These are phyloP conservation scores for Sceloporus tristichus DNA, from an alignment of 2,113 vertebrate genomes.

Conservation along the genomic window DNA sequence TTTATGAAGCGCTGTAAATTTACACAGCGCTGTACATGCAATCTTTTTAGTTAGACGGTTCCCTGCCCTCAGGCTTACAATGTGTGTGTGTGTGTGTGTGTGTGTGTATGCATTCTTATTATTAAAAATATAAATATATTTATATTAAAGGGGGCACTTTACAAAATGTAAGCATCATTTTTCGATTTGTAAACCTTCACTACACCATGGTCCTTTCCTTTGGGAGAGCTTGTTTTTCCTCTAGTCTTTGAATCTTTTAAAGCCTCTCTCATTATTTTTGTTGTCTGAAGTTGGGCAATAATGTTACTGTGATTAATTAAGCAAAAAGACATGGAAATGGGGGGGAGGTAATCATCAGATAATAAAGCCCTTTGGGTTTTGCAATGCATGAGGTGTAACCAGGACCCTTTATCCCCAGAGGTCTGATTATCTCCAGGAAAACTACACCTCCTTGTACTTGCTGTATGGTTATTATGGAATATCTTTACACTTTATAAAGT, in stretches of 20 bases:
- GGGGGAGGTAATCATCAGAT: constrained; percentile 81
- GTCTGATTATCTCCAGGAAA: constrained; percentile 82
- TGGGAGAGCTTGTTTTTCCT: constrained; percentile 79
- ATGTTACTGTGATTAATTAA: constrained; percentile 85
- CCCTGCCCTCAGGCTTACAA: too few species aligned
- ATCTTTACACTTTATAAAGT: constrained; percentile 75
- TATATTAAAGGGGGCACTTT: constrained; percentile 74
- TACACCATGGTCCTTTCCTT: constrained; percentile 75
- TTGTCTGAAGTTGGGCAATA: constrained; percentile 85
- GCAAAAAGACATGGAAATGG: constrained; percentile 80
- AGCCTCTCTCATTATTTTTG: constrained; percentile 84
- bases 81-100: constrained; percentile 63
- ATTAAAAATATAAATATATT: constrained; percentile 76
- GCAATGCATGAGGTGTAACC: constrained; percentile 72
- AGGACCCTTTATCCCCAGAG: constrained; percentile 78
- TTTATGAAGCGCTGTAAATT: too few species aligned
- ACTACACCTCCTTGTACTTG: constrained; percentile 72
- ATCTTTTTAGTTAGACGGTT: too few species aligned
- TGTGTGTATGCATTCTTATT: constrained; percentile 68
- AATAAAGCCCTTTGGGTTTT: constrained; percentile 81
- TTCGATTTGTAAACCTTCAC: constrained; percentile 76
- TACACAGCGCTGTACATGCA: too few species aligned
- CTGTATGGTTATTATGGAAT: constrained; percentile 72
- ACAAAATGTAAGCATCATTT: constrained; percentile 74
- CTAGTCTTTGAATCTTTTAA: constrained; percentile 82